phyloP scores from a whole-genome alignment of 37 sponge, comb jelly and placozoan genomes.

The Cliona cf. orientalis region DNA sequence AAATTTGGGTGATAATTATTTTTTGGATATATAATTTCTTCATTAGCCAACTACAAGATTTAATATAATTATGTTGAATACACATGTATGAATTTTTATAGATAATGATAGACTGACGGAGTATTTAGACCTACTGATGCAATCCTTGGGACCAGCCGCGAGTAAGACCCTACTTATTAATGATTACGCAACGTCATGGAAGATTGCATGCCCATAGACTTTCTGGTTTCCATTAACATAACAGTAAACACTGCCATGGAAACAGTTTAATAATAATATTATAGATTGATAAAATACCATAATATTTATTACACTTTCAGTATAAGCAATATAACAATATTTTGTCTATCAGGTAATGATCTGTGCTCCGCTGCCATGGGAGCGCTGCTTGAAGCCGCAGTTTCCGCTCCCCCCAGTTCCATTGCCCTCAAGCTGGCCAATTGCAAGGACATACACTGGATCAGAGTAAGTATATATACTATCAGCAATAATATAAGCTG shows the following conservation, averaged over 20 bases:
- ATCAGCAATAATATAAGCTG: no score
- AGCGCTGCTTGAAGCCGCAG: slow-evolving; percentile 47
- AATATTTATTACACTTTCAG: background rate
- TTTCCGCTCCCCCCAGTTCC: slow-evolving; percentile 21
- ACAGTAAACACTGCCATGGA: no score
- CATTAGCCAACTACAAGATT: background rate
- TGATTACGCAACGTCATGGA: no score
- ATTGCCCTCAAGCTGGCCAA: background rate
- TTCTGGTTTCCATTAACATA: no score
- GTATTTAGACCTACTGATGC: slow-evolving; percentile 62
- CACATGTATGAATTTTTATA: background rate
- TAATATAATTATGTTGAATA: background rate
- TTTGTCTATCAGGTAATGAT: slow-evolving; percentile 63
- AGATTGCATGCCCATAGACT: no score
- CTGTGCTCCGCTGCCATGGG: slow-evolving; percentile 59
- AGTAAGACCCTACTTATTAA: slow-evolving; percentile 18
- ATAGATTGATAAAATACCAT: slow-evolving; percentile 13
- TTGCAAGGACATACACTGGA: slow-evolving; percentile 23
- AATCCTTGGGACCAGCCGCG: slow-evolving; percentile 64
- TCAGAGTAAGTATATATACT: slow-evolving; percentile 45
- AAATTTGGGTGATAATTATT: background rate
- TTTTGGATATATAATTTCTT: background rate
- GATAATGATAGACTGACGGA: slow-evolving; percentile 5
- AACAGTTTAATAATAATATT: no score
- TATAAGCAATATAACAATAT: no score